Percentiles rank a stretch among this genome's conserved stretches.
These are phyloP conservation scores for Pristionchus mayeri DNA, from an alignment of 2,888 invertebrate genomes.

Conservation along the genomic window DNA sequence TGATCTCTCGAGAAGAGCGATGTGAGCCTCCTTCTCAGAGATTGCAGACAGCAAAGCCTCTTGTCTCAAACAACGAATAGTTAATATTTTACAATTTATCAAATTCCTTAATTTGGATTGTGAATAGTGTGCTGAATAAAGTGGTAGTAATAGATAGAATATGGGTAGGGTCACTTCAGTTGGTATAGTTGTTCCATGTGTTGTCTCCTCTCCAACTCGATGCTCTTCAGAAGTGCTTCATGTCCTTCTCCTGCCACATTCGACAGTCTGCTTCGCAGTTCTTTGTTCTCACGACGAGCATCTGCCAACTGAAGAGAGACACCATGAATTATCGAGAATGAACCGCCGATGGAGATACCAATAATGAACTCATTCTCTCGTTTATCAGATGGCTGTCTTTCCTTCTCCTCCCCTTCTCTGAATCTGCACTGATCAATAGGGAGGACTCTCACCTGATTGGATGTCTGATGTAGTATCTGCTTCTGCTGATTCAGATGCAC, in stretches of 20 bases:
- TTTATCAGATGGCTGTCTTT: neutral
- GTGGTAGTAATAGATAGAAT: no score
- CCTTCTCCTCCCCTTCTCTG: no score
- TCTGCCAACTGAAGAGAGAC: conserved; percentile 39
- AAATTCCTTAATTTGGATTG: no score
- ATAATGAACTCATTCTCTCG: no score
- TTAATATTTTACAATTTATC: no score
- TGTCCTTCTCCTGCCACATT: conserved; percentile 42
- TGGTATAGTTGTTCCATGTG: conserved; percentile 86
- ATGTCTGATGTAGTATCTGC: conserved; percentile 76
- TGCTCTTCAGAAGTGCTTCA: conserved; percentile 59
- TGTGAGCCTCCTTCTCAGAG: conserved; percentile 90
- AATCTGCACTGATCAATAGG: no score
- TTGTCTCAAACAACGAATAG: conserved; percentile 85
- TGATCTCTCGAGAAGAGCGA: conserved; percentile 85
- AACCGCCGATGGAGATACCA: no score
- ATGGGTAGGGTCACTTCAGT: conserved; percentile 85
- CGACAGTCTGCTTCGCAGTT: conserved; percentile 48
- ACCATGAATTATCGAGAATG: neutral
- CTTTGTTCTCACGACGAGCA: conserved; percentile 54
- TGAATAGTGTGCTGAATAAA: no score
- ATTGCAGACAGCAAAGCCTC: conserved; percentile 88
- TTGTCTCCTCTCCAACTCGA: conserved; percentile 82
- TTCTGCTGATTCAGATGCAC: conserved; percentile 79
- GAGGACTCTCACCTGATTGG: conserved; percentile 62